Percentiles rank a stretch among this genome's conserved stretches.
phyloP scores from a whole-genome alignment of 2,797 vertebrate genomes.

The Amphiprion clarkii region DNA sequence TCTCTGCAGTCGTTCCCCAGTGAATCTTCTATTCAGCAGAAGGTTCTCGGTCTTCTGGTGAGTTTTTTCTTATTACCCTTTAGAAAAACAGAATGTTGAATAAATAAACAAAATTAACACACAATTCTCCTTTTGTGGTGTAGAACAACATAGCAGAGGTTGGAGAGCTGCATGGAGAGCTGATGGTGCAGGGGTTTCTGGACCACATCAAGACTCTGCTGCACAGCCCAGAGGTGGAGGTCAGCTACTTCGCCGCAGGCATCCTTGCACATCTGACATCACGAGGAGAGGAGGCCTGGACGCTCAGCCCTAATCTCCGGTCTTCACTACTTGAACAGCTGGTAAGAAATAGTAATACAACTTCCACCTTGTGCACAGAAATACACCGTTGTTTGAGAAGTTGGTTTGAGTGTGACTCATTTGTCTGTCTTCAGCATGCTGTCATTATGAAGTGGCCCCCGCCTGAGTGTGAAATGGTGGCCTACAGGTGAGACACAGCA shows the following conservation, averaged over 20 bases:
- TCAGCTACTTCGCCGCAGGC: conserved; percentile 98
- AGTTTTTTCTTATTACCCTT: conserved; percentile 67
- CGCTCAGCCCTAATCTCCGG: conserved; percentile 88
- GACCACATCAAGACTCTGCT: conserved; percentile 95
- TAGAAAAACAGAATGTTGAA: neutral
- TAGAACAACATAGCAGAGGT: conserved; percentile 99
- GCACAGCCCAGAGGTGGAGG: conserved; percentile 97
- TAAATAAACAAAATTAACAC: conserved; percentile 2
- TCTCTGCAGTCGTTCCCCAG: conserved; percentile 93
- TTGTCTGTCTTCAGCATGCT: conserved; percentile 87
- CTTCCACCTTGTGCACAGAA: neutral
- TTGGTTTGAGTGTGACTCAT: neutral
- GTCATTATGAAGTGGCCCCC: conserved; percentile 98
- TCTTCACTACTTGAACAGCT: conserved; percentile 92
- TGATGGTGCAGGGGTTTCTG: conserved; percentile 98
- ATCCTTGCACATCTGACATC: conserved; percentile 98
- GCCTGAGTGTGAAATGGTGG: conserved; percentile 99
- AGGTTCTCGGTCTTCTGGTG: conserved; percentile 97
- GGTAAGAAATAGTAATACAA: conserved; percentile 78
- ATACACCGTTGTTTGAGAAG: neutral
- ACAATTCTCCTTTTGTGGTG: neutral
- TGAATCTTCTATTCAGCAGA: conserved; percentile 99
- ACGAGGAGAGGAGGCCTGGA: conserved; percentile 94
- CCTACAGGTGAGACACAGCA: conserved; percentile 92
- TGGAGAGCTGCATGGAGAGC: conserved; percentile 93